phyloP scores from a whole-genome alignment of 1,140 invertebrate genomes.

The Paraescarpia echinospica region DNA sequence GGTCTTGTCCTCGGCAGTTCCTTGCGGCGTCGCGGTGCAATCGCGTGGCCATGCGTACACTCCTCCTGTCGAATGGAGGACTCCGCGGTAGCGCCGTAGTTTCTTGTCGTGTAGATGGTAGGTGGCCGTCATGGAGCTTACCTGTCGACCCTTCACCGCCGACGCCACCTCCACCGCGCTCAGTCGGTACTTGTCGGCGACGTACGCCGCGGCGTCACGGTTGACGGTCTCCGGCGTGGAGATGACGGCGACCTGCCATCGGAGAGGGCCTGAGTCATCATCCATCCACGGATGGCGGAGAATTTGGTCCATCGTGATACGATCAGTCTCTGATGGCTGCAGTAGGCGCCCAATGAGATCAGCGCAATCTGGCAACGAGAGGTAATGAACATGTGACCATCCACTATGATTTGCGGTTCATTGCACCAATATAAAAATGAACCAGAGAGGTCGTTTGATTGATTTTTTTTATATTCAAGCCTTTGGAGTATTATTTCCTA shows the following conservation, averaged over 20 bases:
- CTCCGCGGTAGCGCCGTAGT: not conserved
- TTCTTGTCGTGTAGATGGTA: constrained; percentile 7
- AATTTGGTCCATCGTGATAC: not conserved
- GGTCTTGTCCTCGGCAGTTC: not conserved
- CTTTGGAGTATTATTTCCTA: too few relatives aligned
- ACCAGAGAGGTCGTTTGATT: too few relatives aligned
- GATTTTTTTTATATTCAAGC: too few relatives aligned
- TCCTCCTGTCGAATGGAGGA: not conserved
- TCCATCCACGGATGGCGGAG: constrained; percentile 6
- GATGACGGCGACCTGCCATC: not conserved
- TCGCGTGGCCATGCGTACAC: not conserved
- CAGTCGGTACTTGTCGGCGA: not conserved
- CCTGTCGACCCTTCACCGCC: not conserved
- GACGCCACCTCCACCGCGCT: not conserved
- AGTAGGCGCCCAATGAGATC: constrained; percentile 5
- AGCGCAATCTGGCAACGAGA: not conserved
- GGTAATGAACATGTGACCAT: not conserved
- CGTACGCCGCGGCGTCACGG: not conserved
- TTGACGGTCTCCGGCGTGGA: not conserved
- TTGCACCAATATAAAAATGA: too few relatives aligned
- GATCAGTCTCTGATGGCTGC: not conserved
- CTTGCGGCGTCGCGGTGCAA: not conserved
- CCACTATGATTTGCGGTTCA: too few relatives aligned
- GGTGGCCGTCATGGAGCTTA: not conserved
- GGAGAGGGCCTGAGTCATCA: not conserved